phyloP scores from a whole-genome alignment of 2,797 vertebrate genomes.

The Petrocephalus schoutedeni region DNA sequence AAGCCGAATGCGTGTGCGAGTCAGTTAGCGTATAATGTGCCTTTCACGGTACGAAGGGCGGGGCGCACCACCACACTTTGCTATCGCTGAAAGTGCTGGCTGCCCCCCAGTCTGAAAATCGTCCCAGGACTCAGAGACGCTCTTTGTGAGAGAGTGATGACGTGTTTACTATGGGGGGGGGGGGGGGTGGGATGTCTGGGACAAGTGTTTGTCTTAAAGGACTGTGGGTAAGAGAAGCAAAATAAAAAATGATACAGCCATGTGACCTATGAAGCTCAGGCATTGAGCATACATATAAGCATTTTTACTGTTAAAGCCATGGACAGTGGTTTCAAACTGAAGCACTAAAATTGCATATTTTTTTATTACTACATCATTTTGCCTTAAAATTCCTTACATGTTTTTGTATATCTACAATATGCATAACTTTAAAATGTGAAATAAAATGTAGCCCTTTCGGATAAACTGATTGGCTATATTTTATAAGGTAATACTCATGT shows the following conservation, averaged over 20 bases:
- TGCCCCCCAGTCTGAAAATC: neutral
- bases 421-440: neutral
- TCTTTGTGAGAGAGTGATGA: neutral
- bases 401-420: neutral
- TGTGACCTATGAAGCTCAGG: neutral
- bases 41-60: neutral
- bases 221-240: neutral
- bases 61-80: neutral
- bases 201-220: neutral
- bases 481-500: neutral
- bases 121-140: neutral
- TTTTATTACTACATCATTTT: neutral
- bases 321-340: neutral
- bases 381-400: neutral
- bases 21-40: neutral
- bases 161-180: neutral
- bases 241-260: neutral
- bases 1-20: neutral
- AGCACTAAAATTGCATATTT: neutral
- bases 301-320: neutral
- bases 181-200: neutral
- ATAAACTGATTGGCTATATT: neutral
- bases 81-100: neutral
- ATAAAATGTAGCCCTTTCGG: neutral
- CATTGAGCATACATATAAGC: neutral